Evolutionary conservation across 2,797 vertebrate genomes (phyloP).

Genomic region (Buphagus erythrorhynchus): DNA sequence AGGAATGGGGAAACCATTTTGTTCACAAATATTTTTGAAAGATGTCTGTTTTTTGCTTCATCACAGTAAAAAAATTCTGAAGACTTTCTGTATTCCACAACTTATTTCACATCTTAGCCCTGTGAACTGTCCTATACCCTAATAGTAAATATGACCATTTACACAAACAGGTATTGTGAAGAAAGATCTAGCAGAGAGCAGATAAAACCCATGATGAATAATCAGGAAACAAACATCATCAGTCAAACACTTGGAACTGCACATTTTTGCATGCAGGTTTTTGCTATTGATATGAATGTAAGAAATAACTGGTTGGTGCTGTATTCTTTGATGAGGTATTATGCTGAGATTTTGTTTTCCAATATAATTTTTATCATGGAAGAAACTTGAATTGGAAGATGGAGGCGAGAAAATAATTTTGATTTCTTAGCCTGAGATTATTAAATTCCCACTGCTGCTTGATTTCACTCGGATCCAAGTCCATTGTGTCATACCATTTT

Average conservation of each 20-base stretch:
- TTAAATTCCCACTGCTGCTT: background rate
- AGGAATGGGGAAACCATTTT: background rate
- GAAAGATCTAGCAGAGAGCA: background rate
- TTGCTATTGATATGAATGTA: background rate
- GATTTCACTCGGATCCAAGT: constrained; percentile 13
- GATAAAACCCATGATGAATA: background rate
- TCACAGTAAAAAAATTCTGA: background rate
- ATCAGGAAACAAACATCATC: background rate
- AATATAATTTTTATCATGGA: background rate
- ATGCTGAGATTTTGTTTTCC: background rate
- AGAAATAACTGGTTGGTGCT: background rate
- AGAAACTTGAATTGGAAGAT: background rate
- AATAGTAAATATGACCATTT: background rate
- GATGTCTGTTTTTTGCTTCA: background rate
- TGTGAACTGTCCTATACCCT: background rate
- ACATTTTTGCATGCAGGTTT: background rate
- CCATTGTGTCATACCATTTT: constrained; percentile 26
- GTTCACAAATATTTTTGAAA: background rate
- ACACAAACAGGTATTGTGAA: background rate
- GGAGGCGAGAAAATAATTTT: background rate
- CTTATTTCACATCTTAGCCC: background rate
- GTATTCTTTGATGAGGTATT: background rate
- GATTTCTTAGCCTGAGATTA: background rate
- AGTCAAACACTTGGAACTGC: background rate
- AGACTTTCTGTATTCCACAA: background rate